A percentile compares a stretch with the other conserved stretches of the same genome.
These are phyloP conservation scores for Hetaerina americana DNA, from an alignment of 1,140 invertebrate genomes.

Conservation along the genomic window DNA sequence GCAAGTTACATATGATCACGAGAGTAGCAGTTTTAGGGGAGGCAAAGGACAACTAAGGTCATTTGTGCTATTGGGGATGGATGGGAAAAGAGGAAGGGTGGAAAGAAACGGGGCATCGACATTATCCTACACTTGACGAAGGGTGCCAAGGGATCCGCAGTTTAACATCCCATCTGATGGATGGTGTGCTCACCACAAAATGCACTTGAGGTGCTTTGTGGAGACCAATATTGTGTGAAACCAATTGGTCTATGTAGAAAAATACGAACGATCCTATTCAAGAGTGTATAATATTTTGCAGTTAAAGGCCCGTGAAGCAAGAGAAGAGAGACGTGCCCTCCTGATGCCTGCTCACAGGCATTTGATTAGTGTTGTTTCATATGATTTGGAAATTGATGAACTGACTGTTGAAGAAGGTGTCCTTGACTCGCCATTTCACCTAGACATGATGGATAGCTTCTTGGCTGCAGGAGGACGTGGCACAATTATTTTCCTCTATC, in stretches of 20 bases:
- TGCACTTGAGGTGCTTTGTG: too few species aligned
- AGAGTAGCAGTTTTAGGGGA: too few species aligned
- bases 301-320: neutral
- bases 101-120: too few species aligned
- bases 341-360: slow-evolving; percentile 20
- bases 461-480: slow-evolving; percentile 31
- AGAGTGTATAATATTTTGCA: neutral
- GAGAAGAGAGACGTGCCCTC: slow-evolving; percentile 9
- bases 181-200: too few species aligned
- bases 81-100: too few species aligned
- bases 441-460: slow-evolving; percentile 40
- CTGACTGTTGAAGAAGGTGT: slow-evolving; percentile 48
- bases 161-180: too few species aligned
- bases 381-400: slow-evolving; percentile 36
- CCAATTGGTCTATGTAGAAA: neutral
- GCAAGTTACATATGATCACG: too few species aligned
- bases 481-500: slow-evolving; percentile 37
- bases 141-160: too few species aligned
- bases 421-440: slow-evolving; percentile 42
- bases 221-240: neutral
- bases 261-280: neutral
- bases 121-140: too few species aligned
- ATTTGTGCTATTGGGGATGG: too few species aligned
- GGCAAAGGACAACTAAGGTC: too few species aligned
- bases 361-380: slow-evolving; percentile 46